Conservation (phyloP, 2,113 vertebrate species). For the Rhineura floridana region DNA sequence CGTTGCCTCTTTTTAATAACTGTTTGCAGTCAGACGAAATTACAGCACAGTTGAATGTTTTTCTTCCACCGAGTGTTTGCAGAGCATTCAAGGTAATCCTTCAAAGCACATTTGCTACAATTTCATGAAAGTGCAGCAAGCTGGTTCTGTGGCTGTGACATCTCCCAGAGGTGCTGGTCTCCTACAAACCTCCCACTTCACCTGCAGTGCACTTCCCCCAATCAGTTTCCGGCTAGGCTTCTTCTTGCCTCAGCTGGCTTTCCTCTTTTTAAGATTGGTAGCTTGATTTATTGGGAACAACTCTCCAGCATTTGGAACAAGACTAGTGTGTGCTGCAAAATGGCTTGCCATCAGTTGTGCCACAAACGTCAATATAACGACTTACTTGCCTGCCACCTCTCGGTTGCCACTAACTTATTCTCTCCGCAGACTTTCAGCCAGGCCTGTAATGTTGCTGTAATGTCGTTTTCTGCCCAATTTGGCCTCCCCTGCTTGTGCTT, state of each 20-base stretch:
- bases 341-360: too few relatives aligned
- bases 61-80: not conserved
- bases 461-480: too few relatives aligned
- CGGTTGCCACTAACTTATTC: too few relatives aligned
- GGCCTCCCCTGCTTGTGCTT: too few relatives aligned
- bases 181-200: too few relatives aligned
- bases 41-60: not conserved
- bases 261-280: not conserved
- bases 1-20: not conserved
- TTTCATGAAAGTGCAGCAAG: not conserved
- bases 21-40: not conserved
- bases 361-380: too few relatives aligned
- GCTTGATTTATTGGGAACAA: too few relatives aligned
- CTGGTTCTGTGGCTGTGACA: not conserved
- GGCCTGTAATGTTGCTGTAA: too few relatives aligned
- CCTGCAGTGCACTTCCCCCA: not conserved
- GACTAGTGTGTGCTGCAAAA: too few relatives aligned
- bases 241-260: not conserved
- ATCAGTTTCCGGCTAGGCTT: not conserved
- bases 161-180: not conserved
- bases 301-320: too few relatives aligned
- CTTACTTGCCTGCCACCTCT: too few relatives aligned
- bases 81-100: accelerated
- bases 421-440: too few relatives aligned
- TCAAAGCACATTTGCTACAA: not conserved